Evolutionary conservation across 2,888 invertebrate genomes (phyloP), one percentile per base, ranked within the genome.

Genomic region (Trachelus stipa): DNA sequence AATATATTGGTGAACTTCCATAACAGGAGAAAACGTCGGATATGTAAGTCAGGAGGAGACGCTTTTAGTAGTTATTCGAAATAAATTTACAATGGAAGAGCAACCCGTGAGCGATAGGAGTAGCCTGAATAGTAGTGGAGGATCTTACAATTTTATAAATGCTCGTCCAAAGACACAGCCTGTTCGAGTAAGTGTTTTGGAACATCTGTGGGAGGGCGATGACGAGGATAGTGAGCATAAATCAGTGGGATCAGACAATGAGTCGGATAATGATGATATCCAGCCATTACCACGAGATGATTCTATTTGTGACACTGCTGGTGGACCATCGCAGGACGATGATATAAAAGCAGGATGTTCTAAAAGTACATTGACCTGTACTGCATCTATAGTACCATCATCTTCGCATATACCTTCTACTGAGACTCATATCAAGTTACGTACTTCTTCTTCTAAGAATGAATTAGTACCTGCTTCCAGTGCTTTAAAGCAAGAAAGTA

Each of bases 211-310:
- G 68, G 85, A 83, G 31, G 86, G 84, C 37, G 88, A 88, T 34
- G 90, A 90, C 73, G 86, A 85, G 33, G 86, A 87, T 11, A 85
- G 83, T 73, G 81, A 83, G 9, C 88, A 87, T 76, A 83, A 87
- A 30, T 84, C 82, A 30, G 78, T 79, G 30, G 83, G 82, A 35
- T 83, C 83, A 12, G 80, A 80, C 73, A 79, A 71, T 33, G 81
- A 81, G 30, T 81, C 81, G 1, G 83, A 84, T 12, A 71, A 69
- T 23, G 79, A 76, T 35, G 75, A 71, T 71, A 75, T 78, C n/a
- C 79, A 79, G 40, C 68, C 74, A 31, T 37, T 76, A 68, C 73
- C 76, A 31, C 69, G 34, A 35, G 74, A 75, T 69, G 69, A 76
- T 35, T 35, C 30, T 73, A 1, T 73, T 12, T 68, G 69, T 69